Evolutionary conservation across 2,888 invertebrate genomes (phyloP).

Genomic region (Himalopsyche anomala): DNA sequence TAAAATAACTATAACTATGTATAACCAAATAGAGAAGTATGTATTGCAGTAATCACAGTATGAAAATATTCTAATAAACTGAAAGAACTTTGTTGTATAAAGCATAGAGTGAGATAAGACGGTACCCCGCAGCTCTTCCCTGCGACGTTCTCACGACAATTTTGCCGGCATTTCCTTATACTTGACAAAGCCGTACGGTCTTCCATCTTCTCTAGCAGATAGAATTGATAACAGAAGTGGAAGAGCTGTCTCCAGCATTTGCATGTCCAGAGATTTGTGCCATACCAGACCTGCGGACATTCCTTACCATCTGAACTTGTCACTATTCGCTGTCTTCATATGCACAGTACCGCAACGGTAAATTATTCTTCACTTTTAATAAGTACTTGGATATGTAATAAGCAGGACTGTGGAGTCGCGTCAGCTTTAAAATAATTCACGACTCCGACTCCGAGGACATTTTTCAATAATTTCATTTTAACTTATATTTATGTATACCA

Average conservation of each 20-base stretch:
- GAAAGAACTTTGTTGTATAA: background rate
- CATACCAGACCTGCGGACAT: constrained; percentile 48
- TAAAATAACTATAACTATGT: too few species aligned
- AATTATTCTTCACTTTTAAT: background rate
- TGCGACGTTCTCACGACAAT: constrained; percentile 35
- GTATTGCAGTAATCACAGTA: too few species aligned
- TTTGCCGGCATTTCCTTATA: constrained; percentile 41
- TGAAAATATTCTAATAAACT: background rate
- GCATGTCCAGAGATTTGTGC: constrained; percentile 57
- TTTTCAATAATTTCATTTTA: too few species aligned
- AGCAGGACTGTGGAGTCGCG: too few species aligned
- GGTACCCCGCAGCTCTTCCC: background rate
- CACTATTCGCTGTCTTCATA: background rate
- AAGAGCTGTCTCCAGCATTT: constrained; percentile 54
- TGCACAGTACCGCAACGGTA: background rate
- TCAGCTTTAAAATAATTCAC: too few species aligned
- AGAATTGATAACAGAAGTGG: constrained; percentile 55
- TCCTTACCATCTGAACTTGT: constrained; percentile 3
- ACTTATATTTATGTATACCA: too few species aligned
- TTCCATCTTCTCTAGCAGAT: constrained; percentile 55
- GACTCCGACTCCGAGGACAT: too few species aligned
- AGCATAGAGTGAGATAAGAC: background rate
- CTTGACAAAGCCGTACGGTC: constrained; percentile 27
- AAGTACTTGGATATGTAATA: too few species aligned
- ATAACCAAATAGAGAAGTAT: too few species aligned